Evolutionary conservation across 2,888 invertebrate genomes (phyloP).

Genomic region (Criorhina ranunculi): DNA sequence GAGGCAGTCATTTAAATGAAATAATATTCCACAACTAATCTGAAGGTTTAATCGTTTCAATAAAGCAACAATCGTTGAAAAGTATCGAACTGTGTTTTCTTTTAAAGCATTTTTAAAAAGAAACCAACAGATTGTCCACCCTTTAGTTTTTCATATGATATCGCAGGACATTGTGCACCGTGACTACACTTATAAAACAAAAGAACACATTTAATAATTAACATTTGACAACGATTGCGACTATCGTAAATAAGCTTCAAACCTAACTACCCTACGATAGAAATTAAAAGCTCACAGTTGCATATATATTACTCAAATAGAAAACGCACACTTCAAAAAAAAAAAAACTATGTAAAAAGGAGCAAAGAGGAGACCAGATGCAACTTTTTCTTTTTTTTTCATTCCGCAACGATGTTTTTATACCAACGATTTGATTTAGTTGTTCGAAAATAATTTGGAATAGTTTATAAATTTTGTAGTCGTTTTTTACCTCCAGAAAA

Average conservation of each 20-base stretch:
- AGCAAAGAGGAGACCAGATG: conserved; percentile 69
- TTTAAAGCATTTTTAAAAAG: too few species aligned
- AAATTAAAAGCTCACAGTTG: conserved; percentile 36
- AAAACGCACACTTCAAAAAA: conserved; percentile 48
- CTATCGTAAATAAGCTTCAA: conserved; percentile 24
- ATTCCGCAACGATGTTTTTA: conserved; percentile 23
- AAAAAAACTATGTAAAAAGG: conserved; percentile 21
- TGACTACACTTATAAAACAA: conserved; percentile 15
- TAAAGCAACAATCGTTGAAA: too few species aligned
- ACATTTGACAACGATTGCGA: conserved; percentile 14
- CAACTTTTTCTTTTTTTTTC: conserved; percentile 33
- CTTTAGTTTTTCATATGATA: too few species aligned
- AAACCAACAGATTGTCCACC: too few species aligned
- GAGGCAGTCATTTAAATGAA: too few species aligned
- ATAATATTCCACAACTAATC: too few species aligned
- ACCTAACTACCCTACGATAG: conserved; percentile 53
- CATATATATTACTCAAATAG: conserved; percentile 34
- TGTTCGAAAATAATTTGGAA: conserved; percentile 54
- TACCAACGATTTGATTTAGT: conserved; percentile 36
- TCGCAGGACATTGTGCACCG: too few species aligned
- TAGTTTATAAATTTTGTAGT: conserved; percentile 37
- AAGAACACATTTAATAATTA: background rate
- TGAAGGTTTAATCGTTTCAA: too few species aligned
- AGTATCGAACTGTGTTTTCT: too few species aligned
- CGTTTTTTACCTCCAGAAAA: conserved; percentile 23